Conservation (phyloP, 2,113 vertebrate species). For the Lichenostomus cassidix region DNA sequence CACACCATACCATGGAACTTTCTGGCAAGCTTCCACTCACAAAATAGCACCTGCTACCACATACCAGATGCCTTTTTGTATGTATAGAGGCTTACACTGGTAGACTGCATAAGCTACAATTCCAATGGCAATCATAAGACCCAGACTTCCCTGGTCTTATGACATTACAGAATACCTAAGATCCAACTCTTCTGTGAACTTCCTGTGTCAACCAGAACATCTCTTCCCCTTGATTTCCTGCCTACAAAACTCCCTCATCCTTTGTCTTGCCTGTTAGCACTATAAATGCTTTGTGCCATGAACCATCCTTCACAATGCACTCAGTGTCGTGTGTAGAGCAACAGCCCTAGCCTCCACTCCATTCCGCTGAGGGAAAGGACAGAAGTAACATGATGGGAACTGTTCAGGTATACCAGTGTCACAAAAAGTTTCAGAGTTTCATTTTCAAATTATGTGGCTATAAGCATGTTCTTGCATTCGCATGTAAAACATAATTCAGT, state of each 20-base stretch:
- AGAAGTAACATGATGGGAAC: background rate
- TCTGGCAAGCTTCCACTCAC: background rate
- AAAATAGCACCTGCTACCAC: background rate
- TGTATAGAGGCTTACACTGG: background rate
- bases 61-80: background rate
- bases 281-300: background rate
- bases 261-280: background rate
- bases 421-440: background rate
- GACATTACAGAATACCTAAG: background rate
- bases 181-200: background rate
- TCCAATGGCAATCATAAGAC: background rate
- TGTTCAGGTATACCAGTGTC: background rate
- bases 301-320: background rate
- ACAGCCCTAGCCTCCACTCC: background rate
- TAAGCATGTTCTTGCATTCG: background rate
- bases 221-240: background rate
- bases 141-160: background rate
- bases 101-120: background rate
- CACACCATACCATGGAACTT: background rate
- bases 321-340: rapidly evolving
- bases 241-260: background rate
- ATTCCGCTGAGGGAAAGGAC: background rate
- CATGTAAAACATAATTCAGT: background rate
- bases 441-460: background rate
- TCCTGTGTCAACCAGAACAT: background rate